These are phyloP conservation scores for Riparia riparia DNA, from an alignment of 2,113 vertebrate genomes.

Conservation along the genomic window DNA sequence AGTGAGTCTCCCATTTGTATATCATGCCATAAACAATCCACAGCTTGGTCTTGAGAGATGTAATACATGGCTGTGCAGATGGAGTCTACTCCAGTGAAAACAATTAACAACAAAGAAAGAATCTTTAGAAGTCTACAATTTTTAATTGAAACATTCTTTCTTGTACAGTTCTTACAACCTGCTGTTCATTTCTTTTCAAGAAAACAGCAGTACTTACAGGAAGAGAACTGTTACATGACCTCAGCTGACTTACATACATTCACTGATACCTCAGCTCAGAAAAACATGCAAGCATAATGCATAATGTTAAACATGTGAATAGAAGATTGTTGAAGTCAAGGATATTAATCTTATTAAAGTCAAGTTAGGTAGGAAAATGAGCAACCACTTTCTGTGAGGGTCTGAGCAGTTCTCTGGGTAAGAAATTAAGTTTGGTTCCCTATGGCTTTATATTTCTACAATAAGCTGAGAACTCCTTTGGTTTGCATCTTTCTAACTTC, in stretches of 20 bases:
- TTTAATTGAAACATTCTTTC: background rate
- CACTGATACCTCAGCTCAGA: background rate
- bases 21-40: background rate
- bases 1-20: background rate
- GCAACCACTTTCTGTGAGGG: background rate
- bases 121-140: background rate
- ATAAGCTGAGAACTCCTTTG: background rate
- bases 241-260: background rate
- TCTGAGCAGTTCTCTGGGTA: background rate
- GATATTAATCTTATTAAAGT: background rate
- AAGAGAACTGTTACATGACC: background rate
- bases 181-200: slow-evolving; percentile 12
- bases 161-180: background rate
- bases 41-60: background rate
- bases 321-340: background rate
- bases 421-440: background rate
- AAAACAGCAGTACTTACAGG: background rate
- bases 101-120: background rate
- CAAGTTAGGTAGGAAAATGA: background rate
- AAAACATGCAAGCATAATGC: background rate
- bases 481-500: background rate
- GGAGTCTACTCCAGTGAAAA: background rate
- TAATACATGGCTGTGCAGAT: background rate
- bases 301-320: background rate
- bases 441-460: background rate